Percentiles rank a stretch among this genome's conserved stretches.
Evolutionary conservation across 2,797 vertebrate genomes (phyloP).

Genomic region (Amniataba percoides): DNA sequence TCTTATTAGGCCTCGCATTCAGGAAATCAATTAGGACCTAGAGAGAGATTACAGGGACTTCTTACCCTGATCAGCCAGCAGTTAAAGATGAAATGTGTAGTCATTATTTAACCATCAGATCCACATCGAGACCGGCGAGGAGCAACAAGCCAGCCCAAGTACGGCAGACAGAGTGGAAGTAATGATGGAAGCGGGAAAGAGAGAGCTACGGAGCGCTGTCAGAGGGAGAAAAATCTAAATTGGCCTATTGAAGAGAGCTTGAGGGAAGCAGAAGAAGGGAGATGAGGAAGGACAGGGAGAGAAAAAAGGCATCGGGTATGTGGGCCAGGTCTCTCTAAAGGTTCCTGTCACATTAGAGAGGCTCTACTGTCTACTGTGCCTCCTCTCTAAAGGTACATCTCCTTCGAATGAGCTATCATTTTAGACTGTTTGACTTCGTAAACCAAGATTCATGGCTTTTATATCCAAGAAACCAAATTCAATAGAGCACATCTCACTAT

Average conservation of each 20-base stretch:
- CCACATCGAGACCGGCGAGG: slow-evolving; percentile 52
- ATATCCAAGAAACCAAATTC: slow-evolving; percentile 50
- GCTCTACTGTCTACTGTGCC: slow-evolving; percentile 16
- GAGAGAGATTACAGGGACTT: slow-evolving; percentile 69
- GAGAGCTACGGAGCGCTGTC: slow-evolving; percentile 8
- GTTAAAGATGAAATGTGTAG: slow-evolving; percentile 71
- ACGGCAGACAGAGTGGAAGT: slow-evolving; percentile 28
- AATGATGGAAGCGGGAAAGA: slow-evolving; percentile 37
- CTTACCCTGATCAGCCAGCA: slow-evolving; percentile 65
- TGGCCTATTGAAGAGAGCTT: slow-evolving; percentile 33
- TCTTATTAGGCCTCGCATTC: slow-evolving; percentile 72
- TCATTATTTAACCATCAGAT: slow-evolving; percentile 79
- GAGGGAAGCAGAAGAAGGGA: slow-evolving; percentile 19
- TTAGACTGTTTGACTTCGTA: slow-evolving; percentile 49
- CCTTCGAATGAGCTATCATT: slow-evolving; percentile 45
- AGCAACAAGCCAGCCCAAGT: slow-evolving; percentile 34
- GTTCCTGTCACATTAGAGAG: slow-evolving; percentile 52
- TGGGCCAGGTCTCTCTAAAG: slow-evolving; percentile 54
- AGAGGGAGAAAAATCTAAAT: slow-evolving; percentile 38
- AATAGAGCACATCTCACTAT: slow-evolving; percentile 44
- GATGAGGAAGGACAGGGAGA: slow-evolving; percentile 15
- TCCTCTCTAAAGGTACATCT: slow-evolving; percentile 38
- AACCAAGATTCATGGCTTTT: slow-evolving; percentile 62
- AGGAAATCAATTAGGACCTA: slow-evolving; percentile 75
- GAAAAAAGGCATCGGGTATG: slow-evolving; percentile 23